Evolutionary conservation across 1,140 invertebrate species (phyloP).

Genomic region (Polypedilum pembai): DNA sequence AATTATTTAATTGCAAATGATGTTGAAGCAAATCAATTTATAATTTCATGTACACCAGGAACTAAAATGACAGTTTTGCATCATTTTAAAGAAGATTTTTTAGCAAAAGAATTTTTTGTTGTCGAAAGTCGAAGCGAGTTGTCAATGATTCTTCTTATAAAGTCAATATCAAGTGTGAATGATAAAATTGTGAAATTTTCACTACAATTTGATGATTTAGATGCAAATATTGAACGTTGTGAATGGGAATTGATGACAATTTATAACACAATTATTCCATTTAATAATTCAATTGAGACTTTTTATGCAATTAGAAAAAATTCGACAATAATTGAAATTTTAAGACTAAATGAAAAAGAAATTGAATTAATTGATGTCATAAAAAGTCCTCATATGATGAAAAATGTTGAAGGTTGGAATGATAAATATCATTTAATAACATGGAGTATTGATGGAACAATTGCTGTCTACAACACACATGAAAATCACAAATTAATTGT

Average conservation of each 20-base stretch:
- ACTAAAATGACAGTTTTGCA: neutral
- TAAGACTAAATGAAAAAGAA: neutral
- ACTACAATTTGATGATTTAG: neutral
- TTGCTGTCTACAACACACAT: neutral
- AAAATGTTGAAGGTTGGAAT: constrained; percentile 7
- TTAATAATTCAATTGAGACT: neutral
- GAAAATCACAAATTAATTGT: neutral
- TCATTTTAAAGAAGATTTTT: constrained; percentile 13
- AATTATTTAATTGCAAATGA: neutral
- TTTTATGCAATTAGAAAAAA: neutral
- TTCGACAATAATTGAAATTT: neutral
- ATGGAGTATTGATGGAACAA: neutral
- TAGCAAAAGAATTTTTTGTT: neutral
- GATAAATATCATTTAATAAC: constrained; percentile 3
- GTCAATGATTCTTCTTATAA: neutral
- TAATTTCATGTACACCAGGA: neutral
- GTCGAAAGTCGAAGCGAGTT: neutral
- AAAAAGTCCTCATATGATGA: neutral
- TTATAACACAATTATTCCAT: neutral
- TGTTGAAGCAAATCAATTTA: neutral
- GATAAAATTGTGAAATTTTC: neutral
- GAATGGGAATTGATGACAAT: neutral
- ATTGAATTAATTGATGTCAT: neutral
- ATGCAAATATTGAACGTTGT: neutral
- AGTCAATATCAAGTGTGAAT: neutral